Base-by-base conservation (phyloP, 2,888 invertebrate species). In the Tiliacea aurago region DNA sequence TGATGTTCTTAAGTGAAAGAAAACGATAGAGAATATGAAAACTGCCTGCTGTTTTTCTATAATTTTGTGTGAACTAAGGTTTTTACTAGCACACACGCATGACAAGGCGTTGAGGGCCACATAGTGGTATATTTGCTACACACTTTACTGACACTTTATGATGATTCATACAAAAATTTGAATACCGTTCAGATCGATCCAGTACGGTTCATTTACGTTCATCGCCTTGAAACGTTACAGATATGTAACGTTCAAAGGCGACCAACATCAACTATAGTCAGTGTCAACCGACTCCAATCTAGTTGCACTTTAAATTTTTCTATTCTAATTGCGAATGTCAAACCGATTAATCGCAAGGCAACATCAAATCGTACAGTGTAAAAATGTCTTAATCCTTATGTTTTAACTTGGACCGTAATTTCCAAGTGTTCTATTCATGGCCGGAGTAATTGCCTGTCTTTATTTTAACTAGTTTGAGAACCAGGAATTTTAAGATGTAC, bases 371-470 rank as follows among this genome's bases (percentile, higher is more conserved):
- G 77, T 18, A 23, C 3, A 2, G 1, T 64, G 5, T 67, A 80
- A 80, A 63, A 49, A 18, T 37, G n/a, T 51, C n/a, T 59, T 23
- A 53, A 70, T 51, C n/a, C 81, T 67, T 67, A 70, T 61, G 76
- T 76, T 68, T 81, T 53, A 71, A 81, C 64, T 76, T 71, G 51
- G 68, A 53, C 53, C 70, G 71, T 71, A 81, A 81, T 65, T 81
- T 76, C 56, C 51, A 81, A 76, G 77, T 51, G 53, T 81, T 81
- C 67, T 61, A 71, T 81, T 76, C 70, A 56, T 70, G 53, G n/a
- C 69, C 41, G 41, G 43, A 70, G 70, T 80, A 81, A 80, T 80
- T 80, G 76, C 70, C 77, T 67, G 67, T 76, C 66, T 76, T 67
- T 68, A 75, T 72, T 72, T 64, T 79, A 64, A 72, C 76, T 64